Evolutionary conservation across 1,140 invertebrate genomes (phyloP), one percentile per base, ranked within the genome.

Genomic region (Andricus grossulariae): DNA sequence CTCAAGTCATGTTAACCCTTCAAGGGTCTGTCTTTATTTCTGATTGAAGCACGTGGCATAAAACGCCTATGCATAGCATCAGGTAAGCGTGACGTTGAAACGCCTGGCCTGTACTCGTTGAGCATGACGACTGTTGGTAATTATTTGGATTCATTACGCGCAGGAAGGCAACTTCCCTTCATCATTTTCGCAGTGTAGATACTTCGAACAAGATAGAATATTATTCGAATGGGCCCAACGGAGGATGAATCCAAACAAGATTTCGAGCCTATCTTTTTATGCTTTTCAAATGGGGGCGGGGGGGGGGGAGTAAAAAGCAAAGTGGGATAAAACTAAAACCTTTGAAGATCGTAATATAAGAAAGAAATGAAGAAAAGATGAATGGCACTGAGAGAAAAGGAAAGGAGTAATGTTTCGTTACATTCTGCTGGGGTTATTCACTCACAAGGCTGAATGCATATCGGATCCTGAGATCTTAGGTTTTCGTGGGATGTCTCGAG

Each of bases 141-240:
- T 90, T 90, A 89, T 90, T 89, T 84, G 85, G 87, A 89, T 88
- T 90, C 87, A 88, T 90, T 90, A 90, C 80, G 79, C 80, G 81
- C 88, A 89, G 88, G 88, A 88, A 90, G 84, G 74, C 76, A 75
- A 87, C 84, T 88, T 87, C 86, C 87, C 87, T 84, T 88, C 77
- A 66, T 70, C 39, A 8, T 45, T 45, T 45, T 45, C 39, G 8
- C 39, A 45, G 50, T 75, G 19, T 73, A 54, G 57, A 18, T 78
- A 77, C 71, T 73, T 77, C 72, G 76, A 66, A 10, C 25, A 66
- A 13, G 21, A 66, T 39, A 32, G 60, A 66, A 39, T 39, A 66
- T 5, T 66, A 76, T 74, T 74, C 57, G 79, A 84, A 83, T 73
- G 73, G 72, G 73, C 50, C 70, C 73, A 82, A 83, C 39, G 8